Percentiles rank a stretch among this genome's conserved stretches.
phyloP scores from a whole-genome alignment of 2,888 invertebrate species.

The Craniophora ligustri region DNA sequence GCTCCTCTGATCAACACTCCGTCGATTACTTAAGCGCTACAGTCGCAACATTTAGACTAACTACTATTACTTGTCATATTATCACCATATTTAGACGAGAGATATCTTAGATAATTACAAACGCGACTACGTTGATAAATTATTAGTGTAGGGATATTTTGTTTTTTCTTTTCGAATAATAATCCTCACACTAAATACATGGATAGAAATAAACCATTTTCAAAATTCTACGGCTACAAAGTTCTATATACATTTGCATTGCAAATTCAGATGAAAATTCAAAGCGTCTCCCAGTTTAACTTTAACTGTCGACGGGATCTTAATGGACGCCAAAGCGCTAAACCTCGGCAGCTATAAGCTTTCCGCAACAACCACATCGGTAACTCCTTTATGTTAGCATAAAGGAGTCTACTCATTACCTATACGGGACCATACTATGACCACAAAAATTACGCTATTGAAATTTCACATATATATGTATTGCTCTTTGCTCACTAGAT shows the following conservation, averaged over 20 bases:
- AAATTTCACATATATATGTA: too few species aligned
- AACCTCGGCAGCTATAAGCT: slow-evolving; percentile 70
- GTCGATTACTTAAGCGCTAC: slow-evolving; percentile 57
- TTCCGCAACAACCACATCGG: slow-evolving; percentile 72
- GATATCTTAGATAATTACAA: background rate
- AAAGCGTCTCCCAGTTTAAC: slow-evolving; percentile 66
- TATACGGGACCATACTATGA: too few species aligned
- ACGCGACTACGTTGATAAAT: background rate
- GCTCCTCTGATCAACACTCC: slow-evolving; percentile 66
- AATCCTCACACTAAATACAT: slow-evolving; percentile 28
- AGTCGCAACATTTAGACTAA: slow-evolving; percentile 15
- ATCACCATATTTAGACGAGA: slow-evolving; percentile 10
- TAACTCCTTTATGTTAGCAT: slow-evolving; percentile 50
- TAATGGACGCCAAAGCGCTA: slow-evolving; percentile 71
- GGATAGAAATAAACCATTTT: slow-evolving; percentile 47
- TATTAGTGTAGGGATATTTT: background rate
- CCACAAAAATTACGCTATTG: too few species aligned
- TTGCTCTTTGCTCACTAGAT: too few species aligned
- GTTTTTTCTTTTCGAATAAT: too few species aligned
- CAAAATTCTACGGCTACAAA: slow-evolving; percentile 58
- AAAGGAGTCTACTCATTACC: background rate
- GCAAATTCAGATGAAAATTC: slow-evolving; percentile 70
- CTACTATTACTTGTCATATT: slow-evolving; percentile 7
- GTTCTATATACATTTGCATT: slow-evolving; percentile 65
- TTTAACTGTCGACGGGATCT: slow-evolving; percentile 68